Percentiles rank a stretch among this genome's conserved stretches.
Conservation (phyloP, 2,797 vertebrate species). For the Sebastes hopkinsi region DNA sequence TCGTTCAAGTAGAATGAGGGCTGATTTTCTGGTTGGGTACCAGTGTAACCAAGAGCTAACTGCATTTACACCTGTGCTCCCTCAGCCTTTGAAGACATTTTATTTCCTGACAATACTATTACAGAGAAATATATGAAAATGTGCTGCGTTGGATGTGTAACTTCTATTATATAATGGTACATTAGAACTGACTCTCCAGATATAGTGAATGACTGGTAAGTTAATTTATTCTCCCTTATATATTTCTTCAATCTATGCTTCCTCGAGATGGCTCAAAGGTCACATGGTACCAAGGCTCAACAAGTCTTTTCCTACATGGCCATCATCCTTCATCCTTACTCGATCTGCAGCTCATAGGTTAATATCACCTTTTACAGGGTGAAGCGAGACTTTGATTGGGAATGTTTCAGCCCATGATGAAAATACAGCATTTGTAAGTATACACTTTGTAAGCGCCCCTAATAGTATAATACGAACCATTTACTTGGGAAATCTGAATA, state of each 20-base stretch:
- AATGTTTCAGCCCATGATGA: not conserved
- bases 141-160: not conserved
- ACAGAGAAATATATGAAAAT: constrained; percentile 4
- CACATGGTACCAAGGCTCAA: not conserved
- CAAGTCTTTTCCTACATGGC: not conserved
- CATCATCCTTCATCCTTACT: not conserved
- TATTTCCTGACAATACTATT: constrained; percentile 27
- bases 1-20: constrained; percentile 27
- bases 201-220: not conserved
- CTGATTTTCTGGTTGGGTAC: constrained; percentile 64
- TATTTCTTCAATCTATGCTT: not conserved
- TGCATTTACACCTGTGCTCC: constrained; percentile 24
- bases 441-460: not conserved
- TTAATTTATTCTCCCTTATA: not conserved
- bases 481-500: not conserved
- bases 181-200: constrained; percentile 6
- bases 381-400: not conserved
- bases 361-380: not conserved
- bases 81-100: constrained; percentile 26
- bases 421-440: not conserved
- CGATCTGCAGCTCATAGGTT: not conserved
- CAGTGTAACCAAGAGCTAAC: constrained; percentile 47
- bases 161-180: not conserved
- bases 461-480: not conserved
- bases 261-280: not conserved